These are phyloP conservation scores for Brachirus orientalis DNA, from an alignment of 2,113 vertebrate genomes.

Conservation along the genomic window DNA sequence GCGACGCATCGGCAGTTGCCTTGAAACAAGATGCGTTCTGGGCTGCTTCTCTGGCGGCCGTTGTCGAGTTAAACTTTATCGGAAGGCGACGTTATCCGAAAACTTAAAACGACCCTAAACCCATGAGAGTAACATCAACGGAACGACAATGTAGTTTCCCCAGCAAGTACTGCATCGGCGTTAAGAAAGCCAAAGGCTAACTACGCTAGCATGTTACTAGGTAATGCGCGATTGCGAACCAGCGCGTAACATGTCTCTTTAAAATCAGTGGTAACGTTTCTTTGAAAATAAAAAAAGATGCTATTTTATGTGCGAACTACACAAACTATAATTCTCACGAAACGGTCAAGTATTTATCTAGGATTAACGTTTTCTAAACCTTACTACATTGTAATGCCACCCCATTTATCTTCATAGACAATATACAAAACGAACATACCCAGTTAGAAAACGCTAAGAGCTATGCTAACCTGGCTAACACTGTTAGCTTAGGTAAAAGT, in stretches of 20 bases:
- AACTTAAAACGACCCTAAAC: not conserved
- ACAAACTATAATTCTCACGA: too few species aligned
- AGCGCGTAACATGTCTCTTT: not conserved
- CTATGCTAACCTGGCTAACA: conserved; percentile 70
- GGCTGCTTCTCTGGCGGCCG: conserved; percentile 30
- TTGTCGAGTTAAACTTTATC: not conserved
- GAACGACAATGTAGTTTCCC: not conserved
- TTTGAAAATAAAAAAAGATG: too few species aligned
- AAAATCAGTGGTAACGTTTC: not conserved
- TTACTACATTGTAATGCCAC: not conserved
- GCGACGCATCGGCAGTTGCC: conserved; percentile 68
- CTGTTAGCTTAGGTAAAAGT: conserved; percentile 37
- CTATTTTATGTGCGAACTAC: too few species aligned
- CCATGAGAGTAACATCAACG: not conserved
- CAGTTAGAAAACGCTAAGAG: conserved; percentile 44
- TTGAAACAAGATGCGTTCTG: conserved; percentile 52
- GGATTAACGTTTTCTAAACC: not conserved
- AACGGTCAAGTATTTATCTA: too few species aligned
- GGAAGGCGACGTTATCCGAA: not conserved
- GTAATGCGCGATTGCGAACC: conserved; percentile 16
- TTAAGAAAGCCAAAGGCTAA: conserved; percentile 8
- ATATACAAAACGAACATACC: conserved; percentile 66
- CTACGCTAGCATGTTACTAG: conserved; percentile 17
- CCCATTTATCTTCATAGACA: conserved; percentile 2
- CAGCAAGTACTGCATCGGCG: too few species aligned